Conservation (phyloP, 2,797 vertebrate species). For the Phrynocephalus forsythii region DNA sequence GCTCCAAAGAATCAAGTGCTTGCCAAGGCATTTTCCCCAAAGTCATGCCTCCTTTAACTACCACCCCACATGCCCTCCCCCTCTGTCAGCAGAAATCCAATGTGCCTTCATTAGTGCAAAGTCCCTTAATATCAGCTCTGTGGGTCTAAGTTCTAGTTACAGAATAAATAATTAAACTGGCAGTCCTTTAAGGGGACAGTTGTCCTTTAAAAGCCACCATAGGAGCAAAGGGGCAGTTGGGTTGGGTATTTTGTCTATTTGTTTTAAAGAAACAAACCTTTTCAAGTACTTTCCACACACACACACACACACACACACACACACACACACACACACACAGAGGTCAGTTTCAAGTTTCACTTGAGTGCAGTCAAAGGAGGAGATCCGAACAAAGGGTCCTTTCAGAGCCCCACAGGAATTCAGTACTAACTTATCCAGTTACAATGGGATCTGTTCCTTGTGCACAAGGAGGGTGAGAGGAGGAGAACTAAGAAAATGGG, state of each 20-base stretch:
- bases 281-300: constrained; percentile 50
- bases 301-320: no score
- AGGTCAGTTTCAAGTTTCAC: constrained; percentile 66
- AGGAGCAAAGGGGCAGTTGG: not conserved
- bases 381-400: constrained; percentile 22
- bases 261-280: constrained; percentile 41
- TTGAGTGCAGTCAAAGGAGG: constrained; percentile 62
- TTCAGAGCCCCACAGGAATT: constrained; percentile 30
- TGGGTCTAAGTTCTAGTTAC: constrained; percentile 43
- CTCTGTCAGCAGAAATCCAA: constrained; percentile 25
- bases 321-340: not conserved
- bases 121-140: constrained; percentile 2
- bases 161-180: constrained; percentile 59
- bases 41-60: not conserved
- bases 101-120: constrained; percentile 29
- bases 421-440: constrained; percentile 30
- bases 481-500: not conserved
- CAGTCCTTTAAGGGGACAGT: constrained; percentile 49
- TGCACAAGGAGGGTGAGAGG: not conserved
- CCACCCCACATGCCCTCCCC: not conserved
- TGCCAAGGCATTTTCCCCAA: constrained; percentile 30
- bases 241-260: not conserved
- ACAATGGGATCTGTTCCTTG: constrained; percentile 44
- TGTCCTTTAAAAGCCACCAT: not conserved
- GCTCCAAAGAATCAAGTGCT: constrained; percentile 24